phyloP scores from a whole-genome alignment of 2,113 vertebrate species.

The Chiloscyllium plagiosum region DNA sequence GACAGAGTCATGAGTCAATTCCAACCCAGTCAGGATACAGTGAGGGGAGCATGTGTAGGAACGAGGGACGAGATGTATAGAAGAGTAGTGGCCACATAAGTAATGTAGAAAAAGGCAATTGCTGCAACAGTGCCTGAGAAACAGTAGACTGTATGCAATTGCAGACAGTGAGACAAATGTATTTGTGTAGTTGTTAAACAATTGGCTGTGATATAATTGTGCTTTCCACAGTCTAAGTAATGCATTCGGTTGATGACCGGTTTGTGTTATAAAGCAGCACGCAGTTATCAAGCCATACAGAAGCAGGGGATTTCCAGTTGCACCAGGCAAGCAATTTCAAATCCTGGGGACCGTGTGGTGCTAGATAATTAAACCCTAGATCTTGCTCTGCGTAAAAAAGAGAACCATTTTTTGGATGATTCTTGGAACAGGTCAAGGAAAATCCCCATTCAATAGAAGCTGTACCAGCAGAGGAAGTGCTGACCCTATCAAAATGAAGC shows the following conservation, averaged over 20 bases:
- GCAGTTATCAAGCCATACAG: background rate
- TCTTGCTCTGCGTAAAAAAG: background rate
- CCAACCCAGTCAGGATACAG: background rate
- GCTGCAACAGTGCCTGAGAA: background rate
- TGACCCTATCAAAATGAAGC: background rate
- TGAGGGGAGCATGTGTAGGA: background rate
- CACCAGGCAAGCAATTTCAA: background rate
- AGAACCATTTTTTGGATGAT: background rate
- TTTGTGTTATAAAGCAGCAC: too few species aligned
- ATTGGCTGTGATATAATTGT: background rate
- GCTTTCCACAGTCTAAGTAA: background rate
- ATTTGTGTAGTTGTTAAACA: background rate
- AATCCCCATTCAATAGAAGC: background rate
- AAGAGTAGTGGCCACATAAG: background rate
- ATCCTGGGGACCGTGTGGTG: background rate
- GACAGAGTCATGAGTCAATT: background rate
- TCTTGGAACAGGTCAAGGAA: background rate
- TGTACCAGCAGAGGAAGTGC: background rate
- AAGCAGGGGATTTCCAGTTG: background rate
- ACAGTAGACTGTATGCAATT: background rate
- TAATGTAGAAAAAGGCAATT: background rate
- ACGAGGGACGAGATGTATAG: background rate
- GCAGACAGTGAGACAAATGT: background rate
- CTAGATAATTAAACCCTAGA: background rate
- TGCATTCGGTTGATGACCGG: too few species aligned